Evolutionary conservation across 1,140 invertebrate genomes (phyloP).

Genomic region (Uloborus diversus): DNA sequence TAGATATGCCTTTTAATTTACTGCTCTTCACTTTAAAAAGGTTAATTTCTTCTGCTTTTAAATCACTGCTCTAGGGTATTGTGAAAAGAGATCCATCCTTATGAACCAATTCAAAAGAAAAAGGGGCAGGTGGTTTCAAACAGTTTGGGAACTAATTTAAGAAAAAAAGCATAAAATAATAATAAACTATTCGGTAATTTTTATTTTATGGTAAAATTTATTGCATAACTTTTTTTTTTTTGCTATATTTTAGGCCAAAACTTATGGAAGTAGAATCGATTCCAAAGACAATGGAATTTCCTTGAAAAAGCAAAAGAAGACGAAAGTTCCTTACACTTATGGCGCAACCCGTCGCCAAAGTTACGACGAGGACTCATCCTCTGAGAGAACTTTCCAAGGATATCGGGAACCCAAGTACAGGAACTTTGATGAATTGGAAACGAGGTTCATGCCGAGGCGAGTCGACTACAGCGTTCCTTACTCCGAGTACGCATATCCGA

Average conservation of each 20-base stretch:
- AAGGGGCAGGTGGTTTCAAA: too few species aligned
- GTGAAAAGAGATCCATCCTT: too few species aligned
- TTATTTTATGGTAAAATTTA: too few species aligned
- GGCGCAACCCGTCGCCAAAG: constrained; percentile 6
- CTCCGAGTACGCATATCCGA: neutral
- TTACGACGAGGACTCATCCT: neutral
- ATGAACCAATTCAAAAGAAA: too few species aligned
- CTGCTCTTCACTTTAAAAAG: too few species aligned
- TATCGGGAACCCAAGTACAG: constrained; percentile 40
- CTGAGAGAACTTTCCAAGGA: neutral
- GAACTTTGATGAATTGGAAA: constrained; percentile 40
- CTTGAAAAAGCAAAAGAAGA: neutral
- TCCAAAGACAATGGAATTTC: neutral
- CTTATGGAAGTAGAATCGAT: neutral
- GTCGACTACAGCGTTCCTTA: neutral
- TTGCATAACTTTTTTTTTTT: too few species aligned
- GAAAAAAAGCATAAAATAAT: too few species aligned
- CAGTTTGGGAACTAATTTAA: too few species aligned
- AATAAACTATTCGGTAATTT: too few species aligned
- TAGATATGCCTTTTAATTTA: too few species aligned
- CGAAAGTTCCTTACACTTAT: neutral
- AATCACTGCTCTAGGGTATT: too few species aligned
- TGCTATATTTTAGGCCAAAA: constrained; percentile 10
- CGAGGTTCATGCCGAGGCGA: constrained; percentile 21
- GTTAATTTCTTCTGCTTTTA: too few species aligned